A percentile compares a stretch with the other conserved stretches of the same genome.
Evolutionary conservation across 2,888 invertebrate genomes (phyloP).

Genomic region (Chrysolina oricalcia): DNA sequence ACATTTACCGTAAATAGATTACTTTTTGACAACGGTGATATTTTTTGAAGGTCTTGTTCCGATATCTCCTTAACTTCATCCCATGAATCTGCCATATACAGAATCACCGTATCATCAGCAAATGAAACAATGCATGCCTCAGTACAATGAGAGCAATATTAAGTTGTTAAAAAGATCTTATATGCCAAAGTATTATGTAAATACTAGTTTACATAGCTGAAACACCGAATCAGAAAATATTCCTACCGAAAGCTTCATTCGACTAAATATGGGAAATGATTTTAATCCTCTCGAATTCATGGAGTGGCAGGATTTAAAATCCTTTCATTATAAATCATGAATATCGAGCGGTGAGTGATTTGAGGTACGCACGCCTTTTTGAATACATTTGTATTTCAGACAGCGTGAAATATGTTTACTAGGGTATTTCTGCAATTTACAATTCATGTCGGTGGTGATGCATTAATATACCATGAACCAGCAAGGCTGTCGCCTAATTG

Average conservation of each 20-base stretch:
- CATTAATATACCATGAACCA: conserved; percentile 34
- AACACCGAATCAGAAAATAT: background rate
- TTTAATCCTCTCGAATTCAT: background rate
- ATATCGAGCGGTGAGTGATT: conserved; percentile 12
- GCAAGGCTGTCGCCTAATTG: background rate
- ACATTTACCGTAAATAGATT: too few species aligned
- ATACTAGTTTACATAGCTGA: background rate
- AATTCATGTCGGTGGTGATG: conserved; percentile 37
- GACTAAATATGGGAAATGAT: background rate
- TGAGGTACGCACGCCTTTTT: conserved; percentile 23
- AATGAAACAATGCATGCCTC: too few species aligned
- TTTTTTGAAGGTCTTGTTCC: too few species aligned
- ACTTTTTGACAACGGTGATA: too few species aligned
- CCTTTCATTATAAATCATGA: conserved; percentile 5
- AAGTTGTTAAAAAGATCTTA: too few species aligned
- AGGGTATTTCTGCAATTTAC: conserved; percentile 38
- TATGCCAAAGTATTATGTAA: too few species aligned
- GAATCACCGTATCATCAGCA: too few species aligned
- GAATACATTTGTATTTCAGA: conserved; percentile 29
- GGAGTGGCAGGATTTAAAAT: background rate
- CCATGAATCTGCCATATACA: too few species aligned
- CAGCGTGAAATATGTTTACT: conserved; percentile 37
- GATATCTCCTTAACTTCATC: too few species aligned
- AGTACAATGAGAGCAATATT: too few species aligned
- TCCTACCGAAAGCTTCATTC: background rate